These are phyloP conservation scores for Gymnocephalus cernua DNA, from an alignment of 2,113 vertebrate genomes.

Conservation along the genomic window DNA sequence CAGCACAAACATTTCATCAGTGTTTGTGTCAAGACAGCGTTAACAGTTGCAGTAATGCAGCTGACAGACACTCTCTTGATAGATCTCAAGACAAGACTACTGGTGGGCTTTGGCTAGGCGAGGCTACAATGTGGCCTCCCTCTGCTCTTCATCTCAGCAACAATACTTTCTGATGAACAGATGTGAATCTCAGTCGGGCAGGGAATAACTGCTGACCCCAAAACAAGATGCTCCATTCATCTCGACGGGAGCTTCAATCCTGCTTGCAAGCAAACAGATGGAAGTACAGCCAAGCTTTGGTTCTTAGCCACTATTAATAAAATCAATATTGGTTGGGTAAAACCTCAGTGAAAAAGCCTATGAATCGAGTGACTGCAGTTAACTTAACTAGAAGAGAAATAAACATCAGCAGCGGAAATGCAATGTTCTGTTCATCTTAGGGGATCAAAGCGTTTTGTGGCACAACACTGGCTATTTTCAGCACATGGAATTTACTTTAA, in stretches of 20 bases:
- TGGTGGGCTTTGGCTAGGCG: slow-evolving; percentile 22
- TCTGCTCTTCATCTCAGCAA: slow-evolving; percentile 42
- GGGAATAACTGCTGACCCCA: slow-evolving; percentile 52
- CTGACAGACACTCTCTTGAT: slow-evolving; percentile 21
- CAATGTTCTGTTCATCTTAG: slow-evolving; percentile 32
- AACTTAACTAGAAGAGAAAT: slow-evolving; percentile 28
- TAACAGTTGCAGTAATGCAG: slow-evolving; percentile 26
- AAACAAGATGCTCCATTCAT: slow-evolving; percentile 62
- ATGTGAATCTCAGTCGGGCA: slow-evolving; percentile 58
- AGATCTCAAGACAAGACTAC: slow-evolving; percentile 24
- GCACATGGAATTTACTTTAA: slow-evolving; percentile 46
- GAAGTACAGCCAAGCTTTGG: slow-evolving; percentile 38
- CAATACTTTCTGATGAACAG: slow-evolving; percentile 60
- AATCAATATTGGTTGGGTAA: slow-evolving; percentile 13
- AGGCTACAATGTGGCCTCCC: slow-evolving; percentile 33
- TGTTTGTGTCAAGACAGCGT: slow-evolving; percentile 16
- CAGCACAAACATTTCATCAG: background rate
- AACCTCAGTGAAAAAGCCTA: slow-evolving; percentile 28
- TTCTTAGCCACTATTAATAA: slow-evolving; percentile 32
- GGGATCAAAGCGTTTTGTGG: slow-evolving; percentile 48
- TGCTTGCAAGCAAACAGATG: slow-evolving; percentile 42
- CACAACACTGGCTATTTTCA: slow-evolving; percentile 50
- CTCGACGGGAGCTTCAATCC: slow-evolving; percentile 25
- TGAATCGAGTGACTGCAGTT: slow-evolving; percentile 11
- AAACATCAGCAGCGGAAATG: slow-evolving; percentile 37